Conservation (phyloP, 2,113 vertebrate genomes). For the Sardina pilchardus region DNA sequence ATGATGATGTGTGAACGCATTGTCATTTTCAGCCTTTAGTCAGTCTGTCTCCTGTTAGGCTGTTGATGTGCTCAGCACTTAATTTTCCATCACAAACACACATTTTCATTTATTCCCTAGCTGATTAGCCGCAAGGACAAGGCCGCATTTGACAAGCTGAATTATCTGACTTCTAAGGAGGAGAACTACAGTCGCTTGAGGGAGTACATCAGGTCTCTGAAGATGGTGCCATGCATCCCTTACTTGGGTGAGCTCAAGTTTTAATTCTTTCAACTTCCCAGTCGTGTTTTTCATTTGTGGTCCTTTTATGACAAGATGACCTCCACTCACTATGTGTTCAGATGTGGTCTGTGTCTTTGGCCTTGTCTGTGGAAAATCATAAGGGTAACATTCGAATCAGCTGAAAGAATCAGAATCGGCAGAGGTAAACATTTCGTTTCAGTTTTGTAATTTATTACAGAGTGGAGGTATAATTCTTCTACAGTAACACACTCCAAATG, state of each 20-base stretch:
- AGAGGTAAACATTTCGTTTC: neutral
- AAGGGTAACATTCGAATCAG: neutral
- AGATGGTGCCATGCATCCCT: conserved; percentile 90
- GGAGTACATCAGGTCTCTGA: conserved; percentile 86
- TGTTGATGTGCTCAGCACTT: neutral
- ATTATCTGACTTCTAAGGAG: conserved; percentile 89
- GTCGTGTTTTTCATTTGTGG: neutral
- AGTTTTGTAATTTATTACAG: neutral
- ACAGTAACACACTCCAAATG: neutral
- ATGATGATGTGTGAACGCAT: neutral
- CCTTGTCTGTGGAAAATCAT: neutral
- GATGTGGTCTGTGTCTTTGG: neutral
- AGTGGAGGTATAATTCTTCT: neutral
- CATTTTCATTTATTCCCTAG: conserved; percentile 60
- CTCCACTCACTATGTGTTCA: neutral
- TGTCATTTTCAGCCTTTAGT: neutral
- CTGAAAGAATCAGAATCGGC: neutral
- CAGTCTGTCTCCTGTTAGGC: neutral
- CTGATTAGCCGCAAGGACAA: conserved; percentile 91
- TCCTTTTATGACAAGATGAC: neutral
- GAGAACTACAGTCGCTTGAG: conserved; percentile 90
- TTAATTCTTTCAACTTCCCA: neutral
- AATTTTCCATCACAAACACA: neutral
- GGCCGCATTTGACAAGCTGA: conserved; percentile 87
- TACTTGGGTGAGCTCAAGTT: conserved; percentile 80